Evolutionary conservation across 2,113 vertebrate genomes (phyloP), one percentile per base, ranked within the genome.

Genomic region (Carassius carassius): DNA sequence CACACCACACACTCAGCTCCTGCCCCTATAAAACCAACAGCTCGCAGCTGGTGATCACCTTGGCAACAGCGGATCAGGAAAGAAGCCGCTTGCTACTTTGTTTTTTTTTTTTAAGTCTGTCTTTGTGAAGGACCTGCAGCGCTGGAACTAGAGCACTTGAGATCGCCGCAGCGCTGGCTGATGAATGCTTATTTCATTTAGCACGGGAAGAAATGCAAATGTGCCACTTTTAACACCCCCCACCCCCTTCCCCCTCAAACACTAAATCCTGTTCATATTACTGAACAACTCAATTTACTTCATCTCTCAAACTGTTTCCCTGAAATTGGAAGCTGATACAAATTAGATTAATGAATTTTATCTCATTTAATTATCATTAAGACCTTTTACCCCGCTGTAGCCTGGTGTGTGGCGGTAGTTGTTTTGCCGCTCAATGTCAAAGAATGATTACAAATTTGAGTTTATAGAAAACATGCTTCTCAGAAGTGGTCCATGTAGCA

Each of bases 101-200:
- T 29, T 44, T 44, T 44, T 83, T 75, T 87, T 84, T 86, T 87
- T 87, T 23, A 92, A 92, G 90, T 92, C 91, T 81, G 91, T 89
- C 92, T 93, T 93, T 94, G 92, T 94, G 90, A 91, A 91, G 91
- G 77, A 86, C 85, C 72, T 58, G 85, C 89, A 78, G 89, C 89
- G 84, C 88, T 91, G 88, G 88, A 92, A 51, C 90, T 88, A 62
- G 86, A 83, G 90, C 85, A 93, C 94, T 94, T 92, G 90, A 93
- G 92, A 85, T n/a, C 29, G 89, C 86, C 90, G 92, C 92, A 92
- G 92, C 90, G 90, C 90, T 85, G 90, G 89, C 85, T 79, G 82
- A 90, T 94, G 92, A 93, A 93, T 93, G 92, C 91, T 92, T 92
- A 88, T 92, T 93, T 92, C 92, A 91, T 93, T 93, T 90, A 85